Percentiles rank a stretch among this genome's conserved stretches.
Conservation (phyloP, 2,113 vertebrate genomes). For the Malaclemys terrapin region DNA sequence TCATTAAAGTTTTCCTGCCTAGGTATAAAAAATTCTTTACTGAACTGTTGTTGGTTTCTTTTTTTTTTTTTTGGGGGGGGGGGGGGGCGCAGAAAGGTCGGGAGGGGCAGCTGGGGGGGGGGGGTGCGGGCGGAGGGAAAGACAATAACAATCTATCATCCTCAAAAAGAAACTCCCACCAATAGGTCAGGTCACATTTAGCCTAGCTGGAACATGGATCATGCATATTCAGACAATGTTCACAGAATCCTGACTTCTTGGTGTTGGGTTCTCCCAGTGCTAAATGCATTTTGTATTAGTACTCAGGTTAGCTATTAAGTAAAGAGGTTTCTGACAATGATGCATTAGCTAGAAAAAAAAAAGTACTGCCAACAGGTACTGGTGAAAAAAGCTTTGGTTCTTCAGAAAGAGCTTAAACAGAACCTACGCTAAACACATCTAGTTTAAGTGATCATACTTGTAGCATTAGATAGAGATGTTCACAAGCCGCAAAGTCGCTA, state of each 20-base stretch:
- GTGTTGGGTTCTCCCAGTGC: background rate
- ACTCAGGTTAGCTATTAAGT: background rate
- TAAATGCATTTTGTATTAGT: background rate
- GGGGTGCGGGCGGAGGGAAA: background rate
- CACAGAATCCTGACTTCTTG: background rate
- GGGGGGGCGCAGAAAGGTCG: too few species aligned
- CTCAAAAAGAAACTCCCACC: background rate
- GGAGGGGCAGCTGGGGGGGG: too few species aligned
- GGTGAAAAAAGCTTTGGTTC: background rate
- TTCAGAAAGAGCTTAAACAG: background rate
- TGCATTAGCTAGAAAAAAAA: background rate
- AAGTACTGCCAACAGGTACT: background rate
- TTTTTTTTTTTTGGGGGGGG: background rate
- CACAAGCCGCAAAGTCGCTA: background rate
- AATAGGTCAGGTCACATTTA: background rate
- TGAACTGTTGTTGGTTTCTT: background rate
- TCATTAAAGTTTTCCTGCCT: background rate
- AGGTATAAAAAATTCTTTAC: background rate
- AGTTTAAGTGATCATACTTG: background rate
- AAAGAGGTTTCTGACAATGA: background rate
- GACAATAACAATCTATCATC: background rate
- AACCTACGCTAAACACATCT: background rate
- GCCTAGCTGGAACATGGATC: background rate
- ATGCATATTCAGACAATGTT: background rate
- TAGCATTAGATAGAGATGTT: too few species aligned